Base-by-base conservation (phyloP, 2,888 invertebrate genomes). In the Megaustenia siamemsis region DNA sequence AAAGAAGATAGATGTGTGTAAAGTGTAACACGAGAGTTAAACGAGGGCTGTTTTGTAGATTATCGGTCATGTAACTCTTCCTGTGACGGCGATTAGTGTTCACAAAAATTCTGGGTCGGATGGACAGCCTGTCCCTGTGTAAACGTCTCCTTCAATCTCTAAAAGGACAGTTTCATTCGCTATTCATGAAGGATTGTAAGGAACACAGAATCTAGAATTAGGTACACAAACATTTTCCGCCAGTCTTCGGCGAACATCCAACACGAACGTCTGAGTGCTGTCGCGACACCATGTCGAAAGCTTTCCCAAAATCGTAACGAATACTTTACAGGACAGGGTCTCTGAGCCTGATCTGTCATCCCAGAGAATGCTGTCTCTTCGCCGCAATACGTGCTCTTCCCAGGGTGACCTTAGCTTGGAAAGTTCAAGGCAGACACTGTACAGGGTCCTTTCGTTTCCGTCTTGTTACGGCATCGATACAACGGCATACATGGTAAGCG, bases 221-320 rank as follows among this genome's bases (percentile, higher is more conserved):
- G 40, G 71, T 40, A 71, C 71, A 81, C 81, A 81, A 79, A 79
- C 66, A 66, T 4, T 28, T 24, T 43, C 79, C 45, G 43, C 24
- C 66, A 6, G 79, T 40, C 68, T 43, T 10, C 60, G 68, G 18
- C 1, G 45, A 63, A 24, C 79, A 66, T 45, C 45, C 68, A 45
- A 79, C 79, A 79, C 38, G 63, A 68, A 56, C 18, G 81, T 49
- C 81, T 81, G 63, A 81, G 81, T 81, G 81, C 71, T 81, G 69
- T 81, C 35, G 81, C 81, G 81, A 81, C 81, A 53, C 45, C 68
- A 4, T 21, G 66, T 35, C 79, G 79, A 49, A 79, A 40, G 63
- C 60, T 5, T 40, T 49, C n/a, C 73, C 28, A 60, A 56, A 77
- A 77, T 40, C 77, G 60, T 77, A 53, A 77, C 21, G 60, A 38